Evolutionary conservation across 2,113 vertebrate species (phyloP).

Genomic region (Rynchops niger): DNA sequence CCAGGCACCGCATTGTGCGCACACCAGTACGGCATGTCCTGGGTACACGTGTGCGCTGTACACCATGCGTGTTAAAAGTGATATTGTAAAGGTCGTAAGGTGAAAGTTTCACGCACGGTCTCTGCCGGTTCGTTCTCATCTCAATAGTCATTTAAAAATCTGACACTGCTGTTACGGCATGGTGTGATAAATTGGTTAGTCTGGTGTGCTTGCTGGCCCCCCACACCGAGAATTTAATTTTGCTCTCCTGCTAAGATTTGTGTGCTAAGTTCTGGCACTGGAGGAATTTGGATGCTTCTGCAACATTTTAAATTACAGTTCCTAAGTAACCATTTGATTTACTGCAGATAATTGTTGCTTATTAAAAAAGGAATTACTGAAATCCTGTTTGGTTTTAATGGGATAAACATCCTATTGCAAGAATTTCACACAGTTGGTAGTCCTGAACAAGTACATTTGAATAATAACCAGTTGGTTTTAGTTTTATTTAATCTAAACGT

Average conservation of each 20-base stretch:
- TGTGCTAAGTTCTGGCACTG: conserved; percentile 14
- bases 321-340: conserved; percentile 45
- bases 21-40: fast-evolving
- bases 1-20: fast-evolving
- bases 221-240: neutral
- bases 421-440: conserved; percentile 38
- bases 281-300: conserved; percentile 4
- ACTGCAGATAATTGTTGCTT: conserved; percentile 50
- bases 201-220: neutral
- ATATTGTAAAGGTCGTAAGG: neutral
- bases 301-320: conserved; percentile 14
- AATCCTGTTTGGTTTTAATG: conserved; percentile 59
- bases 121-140: neutral
- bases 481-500: conserved; percentile 15
- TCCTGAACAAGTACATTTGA: neutral
- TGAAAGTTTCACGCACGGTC: neutral
- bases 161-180: neutral
- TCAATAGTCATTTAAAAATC: neutral
- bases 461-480: neutral
- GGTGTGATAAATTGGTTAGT: neutral
- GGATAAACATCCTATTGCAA: conserved; percentile 57
- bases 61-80: neutral
- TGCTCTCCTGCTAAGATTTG: neutral
- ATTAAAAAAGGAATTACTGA: conserved; percentile 44
- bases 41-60: neutral